phyloP scores from a whole-genome alignment of 2,113 vertebrate genomes.

The Pygathrix nemaeus region DNA sequence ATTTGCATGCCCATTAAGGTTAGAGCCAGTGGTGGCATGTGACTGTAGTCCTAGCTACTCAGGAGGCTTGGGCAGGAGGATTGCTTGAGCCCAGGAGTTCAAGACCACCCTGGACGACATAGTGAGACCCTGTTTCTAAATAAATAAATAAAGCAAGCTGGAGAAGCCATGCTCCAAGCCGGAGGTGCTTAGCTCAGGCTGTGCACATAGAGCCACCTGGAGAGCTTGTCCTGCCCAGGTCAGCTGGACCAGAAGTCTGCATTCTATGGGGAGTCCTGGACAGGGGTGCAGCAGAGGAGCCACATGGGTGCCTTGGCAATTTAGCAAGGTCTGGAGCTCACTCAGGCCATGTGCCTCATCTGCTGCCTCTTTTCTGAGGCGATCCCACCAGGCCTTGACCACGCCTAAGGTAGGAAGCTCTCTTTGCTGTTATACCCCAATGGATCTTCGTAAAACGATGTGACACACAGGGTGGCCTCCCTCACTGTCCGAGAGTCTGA shows the following conservation, averaged over 20 bases:
- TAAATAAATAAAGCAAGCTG: background rate
- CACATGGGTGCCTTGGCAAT: rapidly evolving
- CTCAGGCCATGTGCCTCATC: rapidly evolving
- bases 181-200: background rate
- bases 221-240: no score
- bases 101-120: background rate
- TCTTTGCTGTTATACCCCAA: background rate
- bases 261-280: background rate
- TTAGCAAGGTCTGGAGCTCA: background rate
- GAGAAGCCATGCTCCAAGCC: background rate
- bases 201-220: rapidly evolving
- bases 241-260: background rate
- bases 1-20: rapidly evolving
- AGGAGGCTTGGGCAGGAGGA: background rate
- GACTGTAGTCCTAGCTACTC: background rate
- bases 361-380: background rate
- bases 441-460: background rate
- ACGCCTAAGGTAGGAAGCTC: background rate
- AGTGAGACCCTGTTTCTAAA: background rate
- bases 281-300: no score
- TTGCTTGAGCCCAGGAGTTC: background rate
- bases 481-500: background rate
- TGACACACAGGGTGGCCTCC: background rate
- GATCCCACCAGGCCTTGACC: background rate
- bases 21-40: no score